Base-by-base conservation (phyloP, 2,113 vertebrate species). In the Zosterops japonicus region DNA sequence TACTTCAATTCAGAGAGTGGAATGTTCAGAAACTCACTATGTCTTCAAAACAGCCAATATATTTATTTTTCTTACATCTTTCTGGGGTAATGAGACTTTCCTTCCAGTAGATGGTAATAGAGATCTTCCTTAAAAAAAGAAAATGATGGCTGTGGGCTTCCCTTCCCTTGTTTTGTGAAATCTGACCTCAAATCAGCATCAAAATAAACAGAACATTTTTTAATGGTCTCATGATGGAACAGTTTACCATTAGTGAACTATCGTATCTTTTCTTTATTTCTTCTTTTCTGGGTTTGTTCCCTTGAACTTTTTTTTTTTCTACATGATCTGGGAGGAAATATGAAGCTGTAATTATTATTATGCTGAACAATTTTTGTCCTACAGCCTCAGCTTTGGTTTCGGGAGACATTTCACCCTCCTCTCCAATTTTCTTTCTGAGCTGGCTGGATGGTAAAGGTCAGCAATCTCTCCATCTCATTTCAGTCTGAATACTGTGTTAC, bases 71-170 rank as follows among this genome's bases (percentile, higher is more conserved):
- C 2, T 7, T 9, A 3, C 6, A 6, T 28, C 39, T 72, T 68
- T 15, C 6, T 6, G 4, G 31, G 46, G 17, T 57, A 80, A n/a
- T 50, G 36, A 86, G 11, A 10, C 8, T 25, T 35, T 74, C 0
- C 0, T 42, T 88, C 97, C 97, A 93, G 72, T 41, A 97, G 97
- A 90, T 96, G 97, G 97, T 14, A 60, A 59, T 29, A 94, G 33
- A 95, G 95, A 83, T 93, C 94, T 92, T 86, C 33, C 12, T n/a
- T 3, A 39, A 24, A 56, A 53, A 50, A 21, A 33, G 17, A 61
- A 77, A 44, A 49, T 11, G 7, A 6, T 1, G 8, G 3, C 29
- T 63, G 4, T 7, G 16, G 16, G 9, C 7, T 81, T 56, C 19
- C 11, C 14, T 87, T 78, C 33, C 12, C n/a, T 44, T 42, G 2